phyloP scores from a whole-genome alignment of 2,888 invertebrate genomes.

The Nebria brevicollis region DNA sequence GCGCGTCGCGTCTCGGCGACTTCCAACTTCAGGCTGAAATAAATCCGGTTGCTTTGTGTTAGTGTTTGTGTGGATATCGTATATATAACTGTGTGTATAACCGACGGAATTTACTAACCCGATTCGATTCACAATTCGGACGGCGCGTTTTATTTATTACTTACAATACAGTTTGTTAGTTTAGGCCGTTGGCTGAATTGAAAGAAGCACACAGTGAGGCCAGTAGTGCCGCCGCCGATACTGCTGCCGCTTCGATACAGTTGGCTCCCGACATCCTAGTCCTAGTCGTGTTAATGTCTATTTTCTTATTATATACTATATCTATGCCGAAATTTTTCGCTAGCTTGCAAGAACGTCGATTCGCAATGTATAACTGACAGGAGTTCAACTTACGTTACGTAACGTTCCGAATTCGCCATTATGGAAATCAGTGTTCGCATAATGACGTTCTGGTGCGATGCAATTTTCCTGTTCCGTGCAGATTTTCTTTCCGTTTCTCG shows the following conservation, averaged over 20 bases:
- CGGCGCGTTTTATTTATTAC: constrained; percentile 25
- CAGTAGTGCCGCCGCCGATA: not conserved
- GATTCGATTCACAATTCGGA: constrained; percentile 13
- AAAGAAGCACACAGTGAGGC: constrained; percentile 10
- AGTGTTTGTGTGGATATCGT: not conserved
- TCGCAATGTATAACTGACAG: not conserved
- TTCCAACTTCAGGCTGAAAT: not conserved
- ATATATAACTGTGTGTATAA: not conserved
- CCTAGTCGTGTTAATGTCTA: not conserved
- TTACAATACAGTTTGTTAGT: constrained; percentile 29
- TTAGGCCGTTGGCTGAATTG: constrained; percentile 5
- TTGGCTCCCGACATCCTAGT: not conserved
- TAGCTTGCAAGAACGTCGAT: constrained; percentile 3
- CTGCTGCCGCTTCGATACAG: not conserved
- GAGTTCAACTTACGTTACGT: constrained; percentile 13
- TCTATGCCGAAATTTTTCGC: not conserved
- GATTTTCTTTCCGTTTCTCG: constrained; percentile 31
- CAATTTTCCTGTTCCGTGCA: constrained; percentile 38
- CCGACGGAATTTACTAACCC: constrained; percentile 4
- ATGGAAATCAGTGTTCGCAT: constrained; percentile 42
- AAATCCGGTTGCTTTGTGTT: constrained; percentile 3
- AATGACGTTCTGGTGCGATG: constrained; percentile 42
- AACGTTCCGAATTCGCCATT: constrained; percentile 38
- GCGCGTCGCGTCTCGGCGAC: not conserved
- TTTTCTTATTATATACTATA: not conserved